Evolutionary conservation across 2,888 invertebrate genomes (phyloP).

Genomic region (Lithophane leautieri): DNA sequence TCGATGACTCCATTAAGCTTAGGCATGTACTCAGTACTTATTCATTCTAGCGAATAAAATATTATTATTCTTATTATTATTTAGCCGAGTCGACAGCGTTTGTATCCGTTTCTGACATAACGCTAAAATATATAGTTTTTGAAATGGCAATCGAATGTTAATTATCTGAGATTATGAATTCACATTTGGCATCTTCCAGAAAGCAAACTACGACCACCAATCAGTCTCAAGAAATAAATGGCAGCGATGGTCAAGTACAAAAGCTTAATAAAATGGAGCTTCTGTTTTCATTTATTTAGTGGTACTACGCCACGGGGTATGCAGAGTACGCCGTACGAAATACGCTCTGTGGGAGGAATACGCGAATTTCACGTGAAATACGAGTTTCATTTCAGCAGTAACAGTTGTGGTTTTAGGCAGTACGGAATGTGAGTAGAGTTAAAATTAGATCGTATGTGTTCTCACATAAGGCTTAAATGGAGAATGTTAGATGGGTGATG

Average conservation of each 20-base stretch:
- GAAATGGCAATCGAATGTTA: neutral
- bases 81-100: too few relatives aligned
- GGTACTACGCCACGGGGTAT: constrained; percentile 43
- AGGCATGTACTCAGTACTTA: too few relatives aligned
- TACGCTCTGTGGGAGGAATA: constrained; percentile 7
- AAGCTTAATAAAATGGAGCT: neutral
- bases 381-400: constrained; percentile 44
- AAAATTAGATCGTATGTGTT: constrained; percentile 7
- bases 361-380: constrained; percentile 31
- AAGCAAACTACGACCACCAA: neutral
- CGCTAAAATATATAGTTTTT: neutral
- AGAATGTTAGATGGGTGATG: neutral
- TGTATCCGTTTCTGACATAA: neutral
- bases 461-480: neutral
- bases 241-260: too few relatives aligned
- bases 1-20: too few relatives aligned
- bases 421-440: neutral
- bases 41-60: too few relatives aligned
- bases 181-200: neutral
- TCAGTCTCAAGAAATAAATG: neutral
- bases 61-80: too few relatives aligned
- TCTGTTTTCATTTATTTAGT: constrained; percentile 1
- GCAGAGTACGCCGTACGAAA: constrained; percentile 40
- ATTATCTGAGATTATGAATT: neutral
- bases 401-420: constrained; percentile 25